phyloP scores from a whole-genome alignment of 2,113 vertebrate genomes.

The Pelodiscus sinensis region DNA sequence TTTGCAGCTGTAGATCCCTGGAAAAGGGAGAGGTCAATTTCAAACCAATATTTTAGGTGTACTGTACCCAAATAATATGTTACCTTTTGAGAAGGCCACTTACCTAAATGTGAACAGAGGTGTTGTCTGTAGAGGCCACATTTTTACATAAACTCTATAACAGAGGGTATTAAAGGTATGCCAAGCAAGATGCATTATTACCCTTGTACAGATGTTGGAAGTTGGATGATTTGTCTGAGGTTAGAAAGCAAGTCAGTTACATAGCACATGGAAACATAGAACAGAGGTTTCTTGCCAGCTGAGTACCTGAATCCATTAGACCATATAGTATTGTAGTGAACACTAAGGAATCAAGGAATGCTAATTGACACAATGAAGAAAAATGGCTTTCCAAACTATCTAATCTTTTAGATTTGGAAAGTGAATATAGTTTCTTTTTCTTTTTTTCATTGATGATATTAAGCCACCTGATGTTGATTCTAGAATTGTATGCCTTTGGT shows the following conservation, averaged over 20 bases:
- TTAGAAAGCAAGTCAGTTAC: background rate
- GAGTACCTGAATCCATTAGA: background rate
- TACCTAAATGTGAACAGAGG: background rate
- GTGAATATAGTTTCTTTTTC: background rate
- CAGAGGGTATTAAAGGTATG: background rate
- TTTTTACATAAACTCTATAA: background rate
- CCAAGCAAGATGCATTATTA: background rate
- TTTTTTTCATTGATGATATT: background rate
- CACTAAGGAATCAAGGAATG: background rate
- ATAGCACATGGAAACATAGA: fast-evolving
- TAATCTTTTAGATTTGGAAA: background rate
- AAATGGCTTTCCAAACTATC: background rate
- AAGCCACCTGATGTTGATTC: background rate
- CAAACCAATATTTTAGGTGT: background rate
- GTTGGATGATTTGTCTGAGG: background rate
- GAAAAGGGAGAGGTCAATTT: background rate
- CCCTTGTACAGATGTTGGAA: background rate
- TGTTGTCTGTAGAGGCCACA: background rate
- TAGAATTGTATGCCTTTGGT: background rate
- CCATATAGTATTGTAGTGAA: background rate
- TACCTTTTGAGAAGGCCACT: background rate
- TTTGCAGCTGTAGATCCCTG: background rate
- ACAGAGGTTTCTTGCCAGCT: background rate
- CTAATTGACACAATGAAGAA: background rate
- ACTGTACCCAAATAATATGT: background rate